Evolutionary conservation across 2,888 invertebrate species (phyloP).

Genomic region (Acleris emargana): DNA sequence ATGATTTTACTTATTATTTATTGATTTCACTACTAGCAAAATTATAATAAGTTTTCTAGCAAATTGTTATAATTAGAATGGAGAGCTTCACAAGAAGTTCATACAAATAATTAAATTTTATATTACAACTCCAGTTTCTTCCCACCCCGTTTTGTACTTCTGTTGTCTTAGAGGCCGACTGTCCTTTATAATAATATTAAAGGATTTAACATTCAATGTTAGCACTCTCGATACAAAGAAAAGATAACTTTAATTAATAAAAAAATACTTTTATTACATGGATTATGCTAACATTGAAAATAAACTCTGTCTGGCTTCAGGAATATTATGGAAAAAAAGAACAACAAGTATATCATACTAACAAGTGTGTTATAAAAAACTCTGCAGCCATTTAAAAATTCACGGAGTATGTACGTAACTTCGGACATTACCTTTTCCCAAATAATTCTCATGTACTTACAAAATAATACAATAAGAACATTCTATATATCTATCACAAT

Average conservation of each 20-base stretch:
- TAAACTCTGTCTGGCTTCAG: background rate
- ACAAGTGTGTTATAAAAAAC: background rate
- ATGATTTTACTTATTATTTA: constrained; percentile 51
- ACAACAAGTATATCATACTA: background rate
- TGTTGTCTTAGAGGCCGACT: background rate
- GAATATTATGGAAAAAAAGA: background rate
- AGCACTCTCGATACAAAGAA: background rate
- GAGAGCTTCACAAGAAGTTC: background rate
- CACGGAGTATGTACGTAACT: background rate
- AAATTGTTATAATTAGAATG: constrained; percentile 11
- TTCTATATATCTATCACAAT: constrained; percentile 20
- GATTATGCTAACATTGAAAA: constrained; percentile 3
- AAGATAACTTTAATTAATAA: constrained; percentile 1
- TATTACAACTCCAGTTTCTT: background rate
- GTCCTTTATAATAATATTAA: background rate
- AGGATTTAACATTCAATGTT: background rate
- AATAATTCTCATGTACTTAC: background rate
- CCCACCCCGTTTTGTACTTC: constrained; percentile 49
- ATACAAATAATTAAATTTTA: background rate
- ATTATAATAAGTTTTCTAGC: constrained; percentile 12
- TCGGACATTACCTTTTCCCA: background rate
- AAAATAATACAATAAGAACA: constrained; percentile 11
- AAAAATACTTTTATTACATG: background rate
- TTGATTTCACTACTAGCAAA: constrained; percentile 38
- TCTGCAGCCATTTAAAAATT: background rate